A percentile compares a stretch with the other conserved stretches of the same genome.
phyloP scores from a whole-genome alignment of 2,113 vertebrate species.

The Anas platyrhynchos region DNA sequence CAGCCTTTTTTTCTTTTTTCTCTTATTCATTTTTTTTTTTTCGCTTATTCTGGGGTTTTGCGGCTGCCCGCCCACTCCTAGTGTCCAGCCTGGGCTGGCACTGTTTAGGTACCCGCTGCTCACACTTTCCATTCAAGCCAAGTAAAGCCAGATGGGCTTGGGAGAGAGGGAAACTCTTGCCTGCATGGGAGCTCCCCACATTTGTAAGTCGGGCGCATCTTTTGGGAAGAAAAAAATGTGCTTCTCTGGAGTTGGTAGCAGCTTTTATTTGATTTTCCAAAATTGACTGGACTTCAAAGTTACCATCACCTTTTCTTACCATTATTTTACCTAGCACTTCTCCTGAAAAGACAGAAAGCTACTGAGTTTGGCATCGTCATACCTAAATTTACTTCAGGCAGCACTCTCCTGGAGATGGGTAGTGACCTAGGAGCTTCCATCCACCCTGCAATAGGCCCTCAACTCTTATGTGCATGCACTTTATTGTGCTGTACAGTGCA shows the following conservation, averaged over 20 bases:
- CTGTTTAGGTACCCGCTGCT: neutral
- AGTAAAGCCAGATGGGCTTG: neutral
- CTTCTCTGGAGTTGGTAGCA: neutral
- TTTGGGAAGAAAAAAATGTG: accelerated
- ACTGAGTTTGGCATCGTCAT: neutral
- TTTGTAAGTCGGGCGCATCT: neutral
- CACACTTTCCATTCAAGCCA: neutral
- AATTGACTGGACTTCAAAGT: neutral
- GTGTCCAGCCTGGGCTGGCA: neutral
- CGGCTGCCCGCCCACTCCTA: accelerated
- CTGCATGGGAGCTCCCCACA: neutral
- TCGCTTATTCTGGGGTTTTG: neutral
- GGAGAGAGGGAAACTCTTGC: neutral
- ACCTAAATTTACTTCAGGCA: neutral
- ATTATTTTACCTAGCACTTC: neutral
- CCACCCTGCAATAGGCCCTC: neutral
- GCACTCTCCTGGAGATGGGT: neutral
- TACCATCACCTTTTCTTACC: neutral
- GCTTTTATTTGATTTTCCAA: neutral
- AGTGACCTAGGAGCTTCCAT: neutral
- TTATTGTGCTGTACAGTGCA: neutral
- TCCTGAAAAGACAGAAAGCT: neutral
- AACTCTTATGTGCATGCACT: neutral
- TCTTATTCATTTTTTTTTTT: neutral
- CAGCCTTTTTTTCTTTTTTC: neutral